Percentiles rank a stretch among this genome's conserved stretches.
These are phyloP conservation scores for Boleophthalmus pectinirostris DNA, from an alignment of 2,113 vertebrate species.

Conservation along the genomic window DNA sequence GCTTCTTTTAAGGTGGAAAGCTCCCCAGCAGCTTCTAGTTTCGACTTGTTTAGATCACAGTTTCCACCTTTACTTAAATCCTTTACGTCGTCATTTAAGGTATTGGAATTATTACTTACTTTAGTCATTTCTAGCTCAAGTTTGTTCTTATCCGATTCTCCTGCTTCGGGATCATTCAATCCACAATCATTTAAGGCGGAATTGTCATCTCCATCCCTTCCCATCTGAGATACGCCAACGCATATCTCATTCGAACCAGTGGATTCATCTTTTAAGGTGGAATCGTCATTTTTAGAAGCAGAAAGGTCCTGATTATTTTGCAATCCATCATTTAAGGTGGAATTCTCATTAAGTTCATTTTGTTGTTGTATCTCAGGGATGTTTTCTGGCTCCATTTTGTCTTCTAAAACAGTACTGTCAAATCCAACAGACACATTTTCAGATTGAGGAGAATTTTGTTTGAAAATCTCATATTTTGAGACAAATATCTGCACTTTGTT, in stretches of 20 bases:
- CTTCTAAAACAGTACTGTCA: background rate
- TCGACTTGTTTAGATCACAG: background rate
- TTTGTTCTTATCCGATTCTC: background rate
- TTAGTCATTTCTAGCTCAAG: background rate
- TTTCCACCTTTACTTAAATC: background rate
- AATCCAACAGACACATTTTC: too few relatives aligned
- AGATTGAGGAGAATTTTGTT: background rate
- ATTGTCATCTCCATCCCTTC: background rate
- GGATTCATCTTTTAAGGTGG: background rate
- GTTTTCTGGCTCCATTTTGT: background rate
- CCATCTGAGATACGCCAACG: background rate
- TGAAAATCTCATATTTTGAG: background rate
- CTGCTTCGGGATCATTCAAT: too few relatives aligned
- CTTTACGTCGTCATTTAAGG: background rate
- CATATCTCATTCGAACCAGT: too few relatives aligned
- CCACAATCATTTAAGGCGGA: background rate
- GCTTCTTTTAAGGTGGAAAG: background rate
- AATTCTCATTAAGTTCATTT: background rate
- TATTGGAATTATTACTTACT: background rate
- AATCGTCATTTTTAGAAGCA: background rate
- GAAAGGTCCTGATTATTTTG: background rate
- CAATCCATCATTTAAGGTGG: background rate
- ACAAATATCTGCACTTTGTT: background rate
- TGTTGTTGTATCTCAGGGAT: background rate
- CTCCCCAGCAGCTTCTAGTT: background rate